Evolutionary conservation across 1,140 invertebrate species (phyloP), one percentile per base, ranked within the genome.

Genomic region (Sweltsa coloradensis): DNA sequence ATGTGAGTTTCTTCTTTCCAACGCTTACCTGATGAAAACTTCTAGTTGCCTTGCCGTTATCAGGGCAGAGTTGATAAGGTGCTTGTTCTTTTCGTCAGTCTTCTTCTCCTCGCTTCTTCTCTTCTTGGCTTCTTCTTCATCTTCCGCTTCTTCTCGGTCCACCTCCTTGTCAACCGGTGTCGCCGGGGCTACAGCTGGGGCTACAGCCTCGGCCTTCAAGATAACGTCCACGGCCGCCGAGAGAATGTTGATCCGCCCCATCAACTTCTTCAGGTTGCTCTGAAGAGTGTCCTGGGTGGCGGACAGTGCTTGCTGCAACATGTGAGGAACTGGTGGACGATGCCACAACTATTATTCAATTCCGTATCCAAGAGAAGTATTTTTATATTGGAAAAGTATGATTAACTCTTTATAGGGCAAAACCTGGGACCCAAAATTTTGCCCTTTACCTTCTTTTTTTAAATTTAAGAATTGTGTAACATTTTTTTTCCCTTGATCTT

Each of bases 31-130:
- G 2, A 71, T 56, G 34, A 68, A 69, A 42, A 78, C 61, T 58
- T 82, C 79, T 52, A 76, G 72, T 51, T 82, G 78, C 7, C 79
- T 68, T 53, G 69, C 70, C 23, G 73, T 65, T 0, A 73, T 62
- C 5, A 81, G 53, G 22, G 27, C 22, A 29, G 21, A 26, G 18
- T 16, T 18, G 16, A 44, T 18, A 5, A 31, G 22, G 13, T 29
- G 24, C 24, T 21, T 11, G 1, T 3, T 18, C 19, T 42, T 16
- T 22, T 9, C 4, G 2, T n/a, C n/a, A n/a, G 2, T 19, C n/a
- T 3, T 19, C 23, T 14, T 40, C 18, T 5, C 37, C 18, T 13
- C 18, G 9, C 1, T 47, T 34, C 2, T 53, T 25, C 3, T 48
- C 41, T 14, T 51, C 52, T 3, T 57, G 27, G 58, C 34, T 0